A percentile compares a stretch with the other conserved stretches of the same genome.
phyloP scores from a whole-genome alignment of 1,140 invertebrate genomes.

The Mercenaria mercenaria region DNA sequence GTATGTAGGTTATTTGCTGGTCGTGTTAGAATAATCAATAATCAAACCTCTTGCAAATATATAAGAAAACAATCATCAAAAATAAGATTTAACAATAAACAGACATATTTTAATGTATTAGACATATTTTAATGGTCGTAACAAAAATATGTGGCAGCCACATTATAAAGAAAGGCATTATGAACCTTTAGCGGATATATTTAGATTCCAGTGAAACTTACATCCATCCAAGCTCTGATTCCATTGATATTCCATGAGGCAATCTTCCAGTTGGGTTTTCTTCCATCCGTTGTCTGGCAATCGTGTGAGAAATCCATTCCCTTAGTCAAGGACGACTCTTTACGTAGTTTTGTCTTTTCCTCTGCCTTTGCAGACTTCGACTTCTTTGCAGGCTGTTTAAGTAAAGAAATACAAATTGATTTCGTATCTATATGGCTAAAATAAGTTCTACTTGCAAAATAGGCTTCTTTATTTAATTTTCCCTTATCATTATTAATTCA shows the following conservation, averaged over 20 bases:
- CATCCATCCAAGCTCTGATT: constrained; percentile 93
- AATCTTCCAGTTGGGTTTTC: constrained; percentile 95
- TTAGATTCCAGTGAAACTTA: constrained; percentile 42
- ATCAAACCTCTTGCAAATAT: too few relatives aligned
- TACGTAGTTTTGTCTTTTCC: constrained; percentile 46
- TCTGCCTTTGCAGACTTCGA: constrained; percentile 44
- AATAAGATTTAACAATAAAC: too few relatives aligned
- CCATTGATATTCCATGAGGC: constrained; percentile 98
- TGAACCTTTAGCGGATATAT: neutral
- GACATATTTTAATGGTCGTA: too few relatives aligned
- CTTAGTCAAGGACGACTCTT: constrained; percentile 51
- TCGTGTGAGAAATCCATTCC: constrained; percentile 57
- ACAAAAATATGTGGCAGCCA: too few relatives aligned
- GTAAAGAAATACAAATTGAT: neutral
- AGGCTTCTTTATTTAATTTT: neutral
- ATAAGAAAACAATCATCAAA: too few relatives aligned
- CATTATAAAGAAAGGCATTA: too few relatives aligned
- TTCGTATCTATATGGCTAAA: neutral
- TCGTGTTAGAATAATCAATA: too few relatives aligned
- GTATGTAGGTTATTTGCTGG: too few relatives aligned
- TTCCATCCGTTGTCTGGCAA: constrained; percentile 88
- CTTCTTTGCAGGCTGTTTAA: constrained; percentile 44
- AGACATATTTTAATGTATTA: too few relatives aligned
- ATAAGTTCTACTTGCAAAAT: neutral
- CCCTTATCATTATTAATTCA: neutral